A percentile compares a stretch with the other conserved stretches of the same genome.
phyloP scores from a whole-genome alignment of 2,797 vertebrate genomes.

The Lacerta agilis region DNA sequence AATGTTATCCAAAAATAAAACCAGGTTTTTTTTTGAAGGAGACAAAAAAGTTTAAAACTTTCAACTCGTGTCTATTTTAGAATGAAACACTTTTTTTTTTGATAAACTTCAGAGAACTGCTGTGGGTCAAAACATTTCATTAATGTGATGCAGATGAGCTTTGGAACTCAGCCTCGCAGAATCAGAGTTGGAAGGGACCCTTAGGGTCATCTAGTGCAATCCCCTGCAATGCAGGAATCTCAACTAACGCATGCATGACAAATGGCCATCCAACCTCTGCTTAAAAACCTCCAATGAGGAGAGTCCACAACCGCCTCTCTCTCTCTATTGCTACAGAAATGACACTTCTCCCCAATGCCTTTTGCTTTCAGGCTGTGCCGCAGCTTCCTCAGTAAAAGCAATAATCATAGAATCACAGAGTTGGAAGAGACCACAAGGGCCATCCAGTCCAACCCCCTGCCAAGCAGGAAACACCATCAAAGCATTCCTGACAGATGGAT shows the following conservation, averaged over 20 bases:
- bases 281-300: no score
- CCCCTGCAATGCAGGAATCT: no score
- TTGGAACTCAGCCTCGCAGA: not conserved
- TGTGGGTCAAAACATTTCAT: not conserved
- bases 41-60: not conserved
- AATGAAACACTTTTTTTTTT: not conserved
- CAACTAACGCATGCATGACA: no score
- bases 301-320: not conserved
- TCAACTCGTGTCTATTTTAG: not conserved
- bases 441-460: no score
- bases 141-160: not conserved
- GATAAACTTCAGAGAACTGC: not conserved
- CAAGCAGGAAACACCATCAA: no score
- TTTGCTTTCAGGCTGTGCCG: not conserved
- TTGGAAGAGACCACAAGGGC: no score
- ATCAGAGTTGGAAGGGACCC: no score
- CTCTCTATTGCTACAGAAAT: not conserved
- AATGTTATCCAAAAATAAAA: not conserved
- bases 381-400: not conserved
- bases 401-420: no score
- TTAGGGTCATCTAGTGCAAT: no score
- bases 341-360: not conserved
- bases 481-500: no score
- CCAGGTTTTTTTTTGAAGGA: not conserved
- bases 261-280: no score